Evolutionary conservation across 1,140 invertebrate genomes (phyloP).

Genomic region (Drosophila triauraria): DNA sequence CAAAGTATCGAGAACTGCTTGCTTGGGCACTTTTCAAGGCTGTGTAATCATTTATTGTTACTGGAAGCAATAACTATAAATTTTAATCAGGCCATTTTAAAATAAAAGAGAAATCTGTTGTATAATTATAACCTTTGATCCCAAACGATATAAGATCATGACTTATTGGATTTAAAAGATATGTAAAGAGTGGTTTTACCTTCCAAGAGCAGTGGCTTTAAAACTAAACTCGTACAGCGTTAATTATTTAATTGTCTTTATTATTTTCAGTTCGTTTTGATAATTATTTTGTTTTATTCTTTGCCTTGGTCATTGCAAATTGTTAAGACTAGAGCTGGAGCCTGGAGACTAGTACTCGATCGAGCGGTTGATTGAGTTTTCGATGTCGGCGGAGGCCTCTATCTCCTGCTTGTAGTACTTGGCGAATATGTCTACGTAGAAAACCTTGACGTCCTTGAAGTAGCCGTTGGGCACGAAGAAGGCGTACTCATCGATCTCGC

Average conservation of each 20-base stretch:
- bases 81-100: too few relatives aligned
- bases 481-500: constrained; percentile 12
- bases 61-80: too few relatives aligned
- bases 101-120: too few relatives aligned
- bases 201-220: neutral
- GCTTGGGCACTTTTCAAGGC: too few relatives aligned
- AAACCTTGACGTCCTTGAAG: constrained; percentile 12
- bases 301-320: constrained; percentile 13
- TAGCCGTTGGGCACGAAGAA: constrained; percentile 13
- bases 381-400: constrained; percentile 4
- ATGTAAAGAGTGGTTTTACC: too few relatives aligned
- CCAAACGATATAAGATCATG: too few relatives aligned
- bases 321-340: constrained; percentile 6
- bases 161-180: too few relatives aligned
- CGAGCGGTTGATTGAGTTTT: neutral
- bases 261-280: constrained; percentile 9
- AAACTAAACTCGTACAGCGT: neutral
- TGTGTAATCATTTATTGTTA: too few relatives aligned
- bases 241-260: constrained; percentile 15
- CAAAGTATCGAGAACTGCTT: too few relatives aligned
- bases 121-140: too few relatives aligned
- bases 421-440: constrained; percentile 10
- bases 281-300: constrained; percentile 10
- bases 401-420: constrained; percentile 3
- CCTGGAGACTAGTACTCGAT: constrained; percentile 5